A percentile compares a stretch with the other conserved stretches of the same genome.
These are phyloP conservation scores for Branchipolynoe longqiensis DNA, from an alignment of 2,888 invertebrate species.

Conservation along the genomic window DNA sequence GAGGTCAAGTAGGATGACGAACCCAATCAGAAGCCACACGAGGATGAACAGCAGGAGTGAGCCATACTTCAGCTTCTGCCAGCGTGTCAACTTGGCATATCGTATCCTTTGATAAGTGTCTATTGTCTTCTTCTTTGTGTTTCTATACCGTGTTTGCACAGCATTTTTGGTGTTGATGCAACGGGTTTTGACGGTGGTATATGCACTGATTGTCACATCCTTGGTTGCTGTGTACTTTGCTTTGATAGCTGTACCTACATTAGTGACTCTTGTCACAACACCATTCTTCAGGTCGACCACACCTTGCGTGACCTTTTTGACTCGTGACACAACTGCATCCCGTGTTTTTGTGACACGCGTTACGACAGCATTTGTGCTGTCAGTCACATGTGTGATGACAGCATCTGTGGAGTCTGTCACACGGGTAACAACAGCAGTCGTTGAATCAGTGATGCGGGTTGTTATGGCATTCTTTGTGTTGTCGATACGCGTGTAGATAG, in stretches of 20 bases:
- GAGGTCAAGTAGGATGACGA: constrained; percentile 59
- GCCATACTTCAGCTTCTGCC: constrained; percentile 65
- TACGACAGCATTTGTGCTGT: constrained; percentile 6
- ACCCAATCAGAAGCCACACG: constrained; percentile 46
- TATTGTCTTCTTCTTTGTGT: constrained; percentile 39
- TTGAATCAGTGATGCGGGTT: constrained; percentile 53
- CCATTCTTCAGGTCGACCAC: constrained; percentile 26
- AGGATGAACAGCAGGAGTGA: constrained; percentile 47
- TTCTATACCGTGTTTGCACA: constrained; percentile 38
- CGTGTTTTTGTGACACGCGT: constrained; percentile 21
- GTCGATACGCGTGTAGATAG: constrained; percentile 55
- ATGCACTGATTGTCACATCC: constrained; percentile 35
- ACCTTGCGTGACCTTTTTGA: constrained; percentile 4
- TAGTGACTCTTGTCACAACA: constrained; percentile 55
- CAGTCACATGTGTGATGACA: constrained; percentile 38
- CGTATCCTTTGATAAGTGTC: constrained; percentile 59
- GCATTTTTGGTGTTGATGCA: constrained; percentile 60
- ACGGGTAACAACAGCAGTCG: constrained; percentile 50
- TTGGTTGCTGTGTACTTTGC: constrained; percentile 57
- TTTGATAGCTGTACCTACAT: constrained; percentile 29
- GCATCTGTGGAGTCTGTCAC: constrained; percentile 52
- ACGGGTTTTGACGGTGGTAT: constrained; percentile 50
- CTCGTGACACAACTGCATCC: constrained; percentile 39
- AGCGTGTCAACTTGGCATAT: constrained; percentile 61
- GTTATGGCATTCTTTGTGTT: constrained; percentile 60